Conservation (phyloP, 2,888 invertebrate genomes). For the Chymomyza fuscimana region DNA sequence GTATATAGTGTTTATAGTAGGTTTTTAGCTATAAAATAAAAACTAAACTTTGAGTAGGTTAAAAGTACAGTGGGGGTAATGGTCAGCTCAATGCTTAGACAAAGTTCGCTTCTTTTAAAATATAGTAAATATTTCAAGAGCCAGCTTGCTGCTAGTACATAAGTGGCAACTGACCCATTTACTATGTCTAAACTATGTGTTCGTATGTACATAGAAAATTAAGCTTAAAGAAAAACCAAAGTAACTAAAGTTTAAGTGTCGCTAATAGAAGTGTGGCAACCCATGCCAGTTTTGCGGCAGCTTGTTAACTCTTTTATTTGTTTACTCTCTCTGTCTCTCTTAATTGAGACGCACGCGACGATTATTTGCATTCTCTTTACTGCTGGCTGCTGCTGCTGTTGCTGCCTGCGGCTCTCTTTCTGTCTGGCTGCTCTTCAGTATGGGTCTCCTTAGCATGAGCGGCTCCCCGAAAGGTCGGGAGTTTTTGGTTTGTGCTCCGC, state of each 20-base stretch:
- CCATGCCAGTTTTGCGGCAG: background rate
- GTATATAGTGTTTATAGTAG: background rate
- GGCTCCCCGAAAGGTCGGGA: constrained; percentile 90
- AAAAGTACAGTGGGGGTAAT: background rate
- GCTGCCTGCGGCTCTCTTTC: constrained; percentile 47
- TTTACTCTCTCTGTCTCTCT: background rate
- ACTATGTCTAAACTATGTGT: background rate
- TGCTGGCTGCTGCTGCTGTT: constrained; percentile 32
- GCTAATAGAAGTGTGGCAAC: background rate
- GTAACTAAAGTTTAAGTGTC: background rate
- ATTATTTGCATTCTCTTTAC: constrained; percentile 48
- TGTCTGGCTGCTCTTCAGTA: constrained; percentile 42
- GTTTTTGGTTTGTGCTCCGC: constrained; percentile 73
- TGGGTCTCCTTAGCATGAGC: constrained; percentile 82
- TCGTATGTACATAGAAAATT: background rate
- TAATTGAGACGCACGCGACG: constrained; percentile 50
- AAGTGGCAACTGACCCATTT: background rate
- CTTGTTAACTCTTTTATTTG: background rate
- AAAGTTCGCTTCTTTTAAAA: background rate
- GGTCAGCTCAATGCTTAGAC: too few species aligned
- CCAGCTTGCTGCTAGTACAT: too few species aligned
- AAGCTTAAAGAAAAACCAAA: background rate
- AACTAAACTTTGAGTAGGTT: too few species aligned
- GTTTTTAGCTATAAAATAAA: background rate
- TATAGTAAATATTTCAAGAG: too few species aligned